Base-by-base conservation (phyloP, 1,140 invertebrate genomes). In the Drosophila jambulina region DNA sequence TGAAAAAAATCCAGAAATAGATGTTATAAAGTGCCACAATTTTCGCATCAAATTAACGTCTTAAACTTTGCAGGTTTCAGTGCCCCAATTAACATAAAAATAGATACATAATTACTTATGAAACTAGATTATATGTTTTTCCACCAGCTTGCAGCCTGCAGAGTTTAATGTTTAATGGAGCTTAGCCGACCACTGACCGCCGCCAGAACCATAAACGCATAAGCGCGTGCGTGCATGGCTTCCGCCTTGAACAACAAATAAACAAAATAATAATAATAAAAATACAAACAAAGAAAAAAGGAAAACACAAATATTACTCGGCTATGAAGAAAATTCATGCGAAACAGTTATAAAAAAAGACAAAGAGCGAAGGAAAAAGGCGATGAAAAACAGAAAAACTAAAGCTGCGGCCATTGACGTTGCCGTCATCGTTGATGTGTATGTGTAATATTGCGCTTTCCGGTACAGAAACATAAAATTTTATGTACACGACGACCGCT, bases 401-500 rank as follows among this genome's bases (percentile, higher is more conserved):
- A 74, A 86, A 83, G 71, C 59, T 54, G 48, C 42, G 75, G 46
- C 71, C 76, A 56, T 78, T 78, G 85, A 78, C 49, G 75, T 54
- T 75, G 77, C 42, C 63, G 80, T 77, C 72, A 76, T 76, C 49
- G 75, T 63, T 82, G 80, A 57, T 80, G 69, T 80, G 71, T 62
- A 53, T 75, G 70, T 81, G 84, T 80, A 80, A 90, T 90, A 78
- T 78, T 70, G 84, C 75, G 85, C 74, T 88, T 88, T 88, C 84
- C 85, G 84, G 84, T 84, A 85, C 69, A 90, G 70, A 90, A 88
- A 85, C 84, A 88, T 90, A 90, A 90, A 81, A 90, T 85, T 88
- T 87, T 88, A 87, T 87, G 85, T 88, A 77, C 70, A 87, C 84
- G 76, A 79, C 62, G 76, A 80, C 48, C 59, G 57, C 67, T 77